A percentile compares a stretch with the other conserved stretches of the same genome.
phyloP scores from a whole-genome alignment of 2,888 invertebrate species.

The Saturnia japonica region DNA sequence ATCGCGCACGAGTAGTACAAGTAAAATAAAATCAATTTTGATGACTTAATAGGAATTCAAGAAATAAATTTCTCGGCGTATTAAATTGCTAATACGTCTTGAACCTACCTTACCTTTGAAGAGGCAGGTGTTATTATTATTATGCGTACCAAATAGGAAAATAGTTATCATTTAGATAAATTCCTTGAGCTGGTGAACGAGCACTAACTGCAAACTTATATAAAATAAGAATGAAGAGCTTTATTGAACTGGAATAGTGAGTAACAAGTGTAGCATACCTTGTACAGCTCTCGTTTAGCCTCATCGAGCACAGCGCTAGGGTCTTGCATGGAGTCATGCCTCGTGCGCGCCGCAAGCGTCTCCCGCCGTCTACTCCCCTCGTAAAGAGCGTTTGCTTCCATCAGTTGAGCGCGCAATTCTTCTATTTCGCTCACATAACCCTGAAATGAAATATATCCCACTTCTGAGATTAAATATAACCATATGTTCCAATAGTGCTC shows the following conservation, averaged over 20 bases:
- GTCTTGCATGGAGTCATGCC: conserved; percentile 65
- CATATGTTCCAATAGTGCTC: too few species aligned
- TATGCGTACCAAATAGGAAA: too few species aligned
- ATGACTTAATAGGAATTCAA: too few species aligned
- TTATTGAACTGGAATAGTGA: background rate
- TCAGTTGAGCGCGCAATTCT: conserved; percentile 91
- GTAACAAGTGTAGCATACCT: conserved; percentile 58
- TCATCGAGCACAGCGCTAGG: conserved; percentile 82
- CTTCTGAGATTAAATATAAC: background rate
- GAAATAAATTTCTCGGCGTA: too few species aligned
- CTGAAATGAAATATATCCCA: conserved; percentile 44
- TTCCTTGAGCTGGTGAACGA: too few species aligned
- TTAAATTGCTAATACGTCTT: too few species aligned
- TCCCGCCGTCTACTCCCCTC: conserved; percentile 67
- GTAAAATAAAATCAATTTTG: too few species aligned
- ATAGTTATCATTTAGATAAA: too few species aligned
- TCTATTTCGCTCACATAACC: conserved; percentile 96
- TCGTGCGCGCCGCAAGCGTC: conserved; percentile 54
- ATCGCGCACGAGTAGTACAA: too few species aligned
- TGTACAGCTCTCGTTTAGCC: conserved; percentile 90
- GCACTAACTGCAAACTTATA: background rate
- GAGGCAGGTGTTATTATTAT: too few species aligned
- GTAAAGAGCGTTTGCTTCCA: conserved; percentile 87
- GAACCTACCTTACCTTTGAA: too few species aligned
- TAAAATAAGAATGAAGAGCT: background rate